phyloP scores from a whole-genome alignment of 2,888 invertebrate genomes.

The Microctonus aethiopoides region DNA sequence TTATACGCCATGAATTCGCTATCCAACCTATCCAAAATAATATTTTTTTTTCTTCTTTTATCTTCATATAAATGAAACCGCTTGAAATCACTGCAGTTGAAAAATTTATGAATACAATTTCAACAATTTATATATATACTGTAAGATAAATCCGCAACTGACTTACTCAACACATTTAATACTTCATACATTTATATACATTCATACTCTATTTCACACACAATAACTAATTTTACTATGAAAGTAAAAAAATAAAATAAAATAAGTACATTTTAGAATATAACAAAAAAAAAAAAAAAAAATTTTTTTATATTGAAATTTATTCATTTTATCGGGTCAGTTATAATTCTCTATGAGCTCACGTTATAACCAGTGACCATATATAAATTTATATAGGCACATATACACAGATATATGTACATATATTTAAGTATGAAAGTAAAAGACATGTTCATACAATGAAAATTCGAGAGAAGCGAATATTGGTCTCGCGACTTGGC shows the following conservation, averaged over 20 bases:
- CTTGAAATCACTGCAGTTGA: neutral
- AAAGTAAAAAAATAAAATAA: no score
- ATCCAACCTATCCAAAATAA: neutral
- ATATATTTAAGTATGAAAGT: constrained; percentile 8
- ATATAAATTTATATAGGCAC: neutral
- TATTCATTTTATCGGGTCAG: neutral
- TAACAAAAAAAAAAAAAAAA: neutral
- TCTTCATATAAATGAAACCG: neutral
- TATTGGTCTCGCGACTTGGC: constrained; percentile 20
- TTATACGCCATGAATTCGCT: neutral
- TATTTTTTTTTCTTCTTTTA: neutral
- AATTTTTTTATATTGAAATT: constrained; percentile 1
- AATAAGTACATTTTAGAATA: neutral
- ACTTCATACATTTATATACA: neutral
- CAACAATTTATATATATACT: neutral
- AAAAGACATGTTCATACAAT: constrained; percentile 8
- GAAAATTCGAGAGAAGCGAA: constrained; percentile 14
- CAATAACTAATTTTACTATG: no score
- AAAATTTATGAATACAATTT: neutral
- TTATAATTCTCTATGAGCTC: neutral
- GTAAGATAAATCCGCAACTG: neutral
- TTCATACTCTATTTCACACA: no score
- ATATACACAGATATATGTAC: neutral
- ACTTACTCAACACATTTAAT: no score
- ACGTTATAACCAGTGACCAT: neutral